Base-by-base conservation (phyloP, 2,888 invertebrate species). In the Mesochorus sp. region DNA sequence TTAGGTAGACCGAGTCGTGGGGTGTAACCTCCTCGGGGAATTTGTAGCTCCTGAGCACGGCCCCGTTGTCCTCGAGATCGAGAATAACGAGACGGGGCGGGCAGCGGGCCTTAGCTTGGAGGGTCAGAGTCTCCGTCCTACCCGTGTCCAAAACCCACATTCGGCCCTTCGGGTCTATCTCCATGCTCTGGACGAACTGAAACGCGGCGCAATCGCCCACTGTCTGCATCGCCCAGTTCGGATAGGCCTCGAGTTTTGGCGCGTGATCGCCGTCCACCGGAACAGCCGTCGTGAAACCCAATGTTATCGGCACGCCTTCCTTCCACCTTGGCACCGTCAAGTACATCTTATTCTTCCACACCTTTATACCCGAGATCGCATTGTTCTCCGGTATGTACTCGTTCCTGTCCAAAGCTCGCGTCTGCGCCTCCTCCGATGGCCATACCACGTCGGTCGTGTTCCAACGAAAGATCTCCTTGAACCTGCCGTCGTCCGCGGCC, bases 121-220 rank as follows among this genome's bases (percentile, higher is more conserved):
- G 64, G 0, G 93, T 92, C 79, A 95, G 91, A 0, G 94, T 95
- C 6, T 93, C 93, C 0, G 94, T 92, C 73, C 94, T 92, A 0
- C 96, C 96, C 59, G 94, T 94, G 21, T 91, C 90, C 39, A 90
- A 66, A 0, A 90, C 83, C 90, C 90, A 91, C 93, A 96, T 93
- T 8, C 94, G 91, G 2, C 95, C 95, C 77, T 93, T 92, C 1
- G 93, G 92, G 88, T 96, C 95, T 53, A 96, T 94, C 87, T 96
- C 95, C 81, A 96, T 92, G 83, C 94, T 94, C 88, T 95, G 95
- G 21, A 96, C 95, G 85, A 94, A 95, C 88, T 96, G 96, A 76
- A 96, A 91, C 0, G 94, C 93, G 12, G 91, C 89, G 89, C 96
- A 96, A 85, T 95, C 93, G 0, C 94, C 95, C 51, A 94, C 78